Percentiles rank a stretch among this genome's conserved stretches.
Conservation (phyloP, 2,113 vertebrate species). For the Cochlearius cochlearius region DNA sequence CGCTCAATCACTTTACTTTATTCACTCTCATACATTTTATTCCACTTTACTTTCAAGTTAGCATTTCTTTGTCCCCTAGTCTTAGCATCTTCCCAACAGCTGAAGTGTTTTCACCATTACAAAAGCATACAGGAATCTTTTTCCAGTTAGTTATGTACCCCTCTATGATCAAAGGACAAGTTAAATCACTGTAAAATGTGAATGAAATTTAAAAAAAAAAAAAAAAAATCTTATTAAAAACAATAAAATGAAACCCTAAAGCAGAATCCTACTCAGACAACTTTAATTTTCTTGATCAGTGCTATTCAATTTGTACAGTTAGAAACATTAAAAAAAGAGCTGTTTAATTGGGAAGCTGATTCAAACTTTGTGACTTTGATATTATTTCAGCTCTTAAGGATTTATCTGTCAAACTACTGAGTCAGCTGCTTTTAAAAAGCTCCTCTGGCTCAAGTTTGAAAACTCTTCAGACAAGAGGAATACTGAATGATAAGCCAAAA, state of each 20-base stretch:
- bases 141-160: not conserved
- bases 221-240: not conserved
- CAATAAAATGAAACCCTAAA: not conserved
- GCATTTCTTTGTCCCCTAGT: not conserved
- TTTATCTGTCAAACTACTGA: not conserved
- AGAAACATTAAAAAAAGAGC: not conserved
- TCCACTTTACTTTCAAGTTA: not conserved
- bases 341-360: not conserved
- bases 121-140: not conserved
- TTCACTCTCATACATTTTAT: not conserved
- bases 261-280: not conserved
- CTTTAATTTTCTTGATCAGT: not conserved
- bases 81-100: not conserved
- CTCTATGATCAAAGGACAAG: not conserved
- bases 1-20: not conserved
- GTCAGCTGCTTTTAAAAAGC: not conserved
- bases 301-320: not conserved
- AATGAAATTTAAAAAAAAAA: not conserved
- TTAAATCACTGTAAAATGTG: not conserved
- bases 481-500: not conserved
- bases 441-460: not conserved
- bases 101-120: not conserved
- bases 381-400: not conserved
- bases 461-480: not conserved
- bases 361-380: not conserved